Evolutionary conservation across 2,797 vertebrate genomes (phyloP).

Genomic region (Benthosema pterotum): DNA sequence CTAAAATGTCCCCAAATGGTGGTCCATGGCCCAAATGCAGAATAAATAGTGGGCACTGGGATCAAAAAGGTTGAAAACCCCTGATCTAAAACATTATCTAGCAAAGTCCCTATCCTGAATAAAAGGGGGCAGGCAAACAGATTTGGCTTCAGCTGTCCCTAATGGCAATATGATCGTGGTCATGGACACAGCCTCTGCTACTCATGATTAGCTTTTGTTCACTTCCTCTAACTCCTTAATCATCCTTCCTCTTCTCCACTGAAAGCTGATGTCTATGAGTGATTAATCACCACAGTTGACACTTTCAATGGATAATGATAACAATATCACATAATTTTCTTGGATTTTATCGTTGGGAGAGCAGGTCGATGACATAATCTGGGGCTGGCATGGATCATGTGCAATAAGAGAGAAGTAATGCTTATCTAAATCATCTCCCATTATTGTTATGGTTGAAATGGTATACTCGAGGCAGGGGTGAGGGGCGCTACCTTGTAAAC

Average conservation of each 20-base stretch:
- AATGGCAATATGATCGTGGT: no score
- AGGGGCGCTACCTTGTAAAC: background rate
- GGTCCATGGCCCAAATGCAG: no score
- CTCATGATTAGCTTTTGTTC: background rate
- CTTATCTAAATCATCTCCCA: background rate
- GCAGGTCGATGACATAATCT: background rate
- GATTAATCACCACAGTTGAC: background rate
- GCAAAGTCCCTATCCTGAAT: no score
- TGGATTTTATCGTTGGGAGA: background rate
- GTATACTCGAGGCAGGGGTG: background rate
- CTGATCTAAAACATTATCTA: no score
- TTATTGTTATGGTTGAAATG: background rate
- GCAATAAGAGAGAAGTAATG: background rate
- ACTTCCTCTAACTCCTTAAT: background rate
- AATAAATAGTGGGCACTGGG: no score
- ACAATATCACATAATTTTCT: background rate
- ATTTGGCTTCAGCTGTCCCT: conserved; percentile 1
- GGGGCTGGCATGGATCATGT: background rate
- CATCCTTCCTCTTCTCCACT: background rate
- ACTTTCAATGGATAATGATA: background rate
- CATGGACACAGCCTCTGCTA: background rate
- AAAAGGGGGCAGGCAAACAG: no score
- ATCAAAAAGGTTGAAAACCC: no score
- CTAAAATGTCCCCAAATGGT: no score
- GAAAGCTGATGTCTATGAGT: background rate